These are phyloP conservation scores for Chrysochloris asiatica DNA, from an alignment of 2,113 vertebrate species.

Conservation along the genomic window DNA sequence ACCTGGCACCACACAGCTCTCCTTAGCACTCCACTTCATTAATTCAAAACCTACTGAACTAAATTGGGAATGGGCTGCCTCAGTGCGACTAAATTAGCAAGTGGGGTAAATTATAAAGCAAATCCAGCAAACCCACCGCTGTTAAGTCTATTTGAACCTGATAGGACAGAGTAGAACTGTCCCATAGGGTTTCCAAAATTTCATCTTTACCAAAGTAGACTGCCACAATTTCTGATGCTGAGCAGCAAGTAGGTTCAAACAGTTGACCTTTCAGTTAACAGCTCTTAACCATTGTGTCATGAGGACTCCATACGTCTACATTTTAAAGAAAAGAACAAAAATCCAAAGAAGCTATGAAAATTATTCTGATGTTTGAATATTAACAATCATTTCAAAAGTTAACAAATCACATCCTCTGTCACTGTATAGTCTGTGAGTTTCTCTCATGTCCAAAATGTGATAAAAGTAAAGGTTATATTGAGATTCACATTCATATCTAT, in stretches of 20 bases:
- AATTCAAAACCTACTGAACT: background rate
- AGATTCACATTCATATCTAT: background rate
- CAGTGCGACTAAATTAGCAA: background rate
- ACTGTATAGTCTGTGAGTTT: background rate
- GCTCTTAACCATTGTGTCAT: background rate
- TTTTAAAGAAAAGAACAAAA: background rate
- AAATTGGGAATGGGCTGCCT: background rate
- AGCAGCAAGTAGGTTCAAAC: background rate
- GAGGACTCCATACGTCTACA: background rate
- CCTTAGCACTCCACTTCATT: background rate
- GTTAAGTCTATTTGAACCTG: background rate
- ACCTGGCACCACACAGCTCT: background rate
- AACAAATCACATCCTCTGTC: background rate
- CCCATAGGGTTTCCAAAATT: background rate
- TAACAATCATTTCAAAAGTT: constrained; percentile 24
- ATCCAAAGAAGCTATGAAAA: background rate
- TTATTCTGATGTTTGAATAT: background rate
- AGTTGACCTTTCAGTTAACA: background rate
- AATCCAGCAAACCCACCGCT: too few species aligned
- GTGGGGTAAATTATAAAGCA: background rate
- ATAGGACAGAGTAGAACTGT: background rate
- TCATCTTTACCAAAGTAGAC: background rate
- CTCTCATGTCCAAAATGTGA: background rate
- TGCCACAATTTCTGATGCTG: background rate
- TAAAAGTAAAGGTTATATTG: background rate